Percentiles rank a stretch among this genome's conserved stretches.
Conservation (phyloP, 2,797 vertebrate genomes). For the Poecilia wingei region DNA sequence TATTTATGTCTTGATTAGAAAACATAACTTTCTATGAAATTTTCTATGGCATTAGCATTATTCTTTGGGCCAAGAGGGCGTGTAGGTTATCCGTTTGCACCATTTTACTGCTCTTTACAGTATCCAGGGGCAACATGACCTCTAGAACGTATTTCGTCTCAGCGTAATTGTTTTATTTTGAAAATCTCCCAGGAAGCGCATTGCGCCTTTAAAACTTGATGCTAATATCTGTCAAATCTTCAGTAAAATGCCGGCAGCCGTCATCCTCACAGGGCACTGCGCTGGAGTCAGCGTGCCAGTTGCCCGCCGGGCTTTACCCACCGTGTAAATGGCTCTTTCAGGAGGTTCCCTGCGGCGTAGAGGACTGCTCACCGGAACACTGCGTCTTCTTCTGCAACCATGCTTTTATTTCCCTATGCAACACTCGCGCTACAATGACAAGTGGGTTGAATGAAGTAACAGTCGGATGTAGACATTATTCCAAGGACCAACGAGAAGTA, state of each 20-base stretch:
- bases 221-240: conserved; percentile 40
- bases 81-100: neutral
- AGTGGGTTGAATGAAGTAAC: conserved; percentile 23
- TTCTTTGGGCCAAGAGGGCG: too few species aligned
- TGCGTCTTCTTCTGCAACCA: neutral
- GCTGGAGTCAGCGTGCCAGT: fast-evolving
- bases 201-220: neutral
- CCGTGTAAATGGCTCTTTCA: neutral
- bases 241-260: conserved; percentile 45
- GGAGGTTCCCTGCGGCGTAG: conserved; percentile 12
- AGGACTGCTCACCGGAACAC: conserved; percentile 14
- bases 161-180: conserved; percentile 29
- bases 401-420: conserved; percentile 16
- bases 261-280: neutral
- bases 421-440: conserved; percentile 23
- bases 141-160: neutral
- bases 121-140: neutral
- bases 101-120: neutral
- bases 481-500: conserved; percentile 24
- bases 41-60: neutral
- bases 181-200: conserved; percentile 25
- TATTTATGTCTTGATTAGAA: too few species aligned
- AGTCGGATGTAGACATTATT: conserved; percentile 34
- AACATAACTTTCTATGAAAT: neutral
- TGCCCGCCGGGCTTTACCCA: fast-evolving